Evolutionary conservation across 2,888 invertebrate genomes (phyloP).

Genomic region (Sarcophaga subvicina): DNA sequence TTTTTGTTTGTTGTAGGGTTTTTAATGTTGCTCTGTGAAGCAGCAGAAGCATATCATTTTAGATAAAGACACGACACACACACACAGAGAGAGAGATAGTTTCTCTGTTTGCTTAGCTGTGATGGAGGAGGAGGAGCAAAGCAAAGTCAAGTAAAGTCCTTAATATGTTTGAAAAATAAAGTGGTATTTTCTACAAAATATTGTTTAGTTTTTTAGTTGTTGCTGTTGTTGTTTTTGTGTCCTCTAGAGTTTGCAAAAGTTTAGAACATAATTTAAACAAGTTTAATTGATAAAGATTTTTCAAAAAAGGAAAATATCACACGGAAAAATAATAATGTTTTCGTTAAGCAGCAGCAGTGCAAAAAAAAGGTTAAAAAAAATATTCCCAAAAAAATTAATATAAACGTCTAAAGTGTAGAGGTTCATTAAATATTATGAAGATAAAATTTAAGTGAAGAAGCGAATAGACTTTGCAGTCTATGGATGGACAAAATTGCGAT

Average conservation of each 20-base stretch:
- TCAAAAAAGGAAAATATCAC: slow-evolving; percentile 5
- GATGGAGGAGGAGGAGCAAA: background rate
- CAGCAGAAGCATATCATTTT: background rate
- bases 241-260: background rate
- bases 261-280: slow-evolving; percentile 37
- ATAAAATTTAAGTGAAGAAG: too few relatives aligned
- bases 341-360: background rate
- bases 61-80: background rate
- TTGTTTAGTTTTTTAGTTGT: slow-evolving; percentile 17
- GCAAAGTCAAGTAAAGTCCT: background rate
- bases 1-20: slow-evolving; percentile 1
- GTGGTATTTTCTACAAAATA: slow-evolving; percentile 9
- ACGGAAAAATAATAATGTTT: background rate
- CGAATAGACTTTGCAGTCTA: too few relatives aligned
- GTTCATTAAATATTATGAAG: too few relatives aligned
- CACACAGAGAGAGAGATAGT: background rate
- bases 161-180: background rate
- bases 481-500: too few relatives aligned
- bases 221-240: background rate
- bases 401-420: too few relatives aligned
- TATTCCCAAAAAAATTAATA: too few relatives aligned
- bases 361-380: background rate
- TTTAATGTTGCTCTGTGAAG: background rate
- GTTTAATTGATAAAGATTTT: slow-evolving; percentile 44
- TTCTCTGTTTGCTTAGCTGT: background rate